These are phyloP conservation scores for Cryptotis parvus DNA, from an alignment of 2,113 vertebrate species.

Conservation along the genomic window DNA sequence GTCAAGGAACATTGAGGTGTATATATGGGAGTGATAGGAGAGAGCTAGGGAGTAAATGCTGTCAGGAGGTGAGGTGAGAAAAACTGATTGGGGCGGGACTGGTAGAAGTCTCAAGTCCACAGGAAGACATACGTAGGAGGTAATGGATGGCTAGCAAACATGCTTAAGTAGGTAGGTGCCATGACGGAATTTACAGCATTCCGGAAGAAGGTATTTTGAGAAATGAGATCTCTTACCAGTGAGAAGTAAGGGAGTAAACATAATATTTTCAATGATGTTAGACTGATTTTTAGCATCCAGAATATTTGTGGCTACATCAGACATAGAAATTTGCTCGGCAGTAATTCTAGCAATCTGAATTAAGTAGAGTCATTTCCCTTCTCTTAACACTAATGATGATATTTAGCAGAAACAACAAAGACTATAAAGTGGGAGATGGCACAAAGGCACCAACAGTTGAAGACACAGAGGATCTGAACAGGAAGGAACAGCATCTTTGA, in stretches of 20 bases:
- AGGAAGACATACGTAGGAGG: background rate
- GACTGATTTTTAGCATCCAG: background rate
- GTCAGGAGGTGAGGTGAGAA: background rate
- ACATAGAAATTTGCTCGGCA: background rate
- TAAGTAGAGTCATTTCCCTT: background rate
- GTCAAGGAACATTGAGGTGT: background rate
- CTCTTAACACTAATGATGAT: background rate
- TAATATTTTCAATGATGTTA: background rate
- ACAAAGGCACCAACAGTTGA: background rate
- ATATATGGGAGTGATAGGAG: background rate
- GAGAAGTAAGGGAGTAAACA: background rate
- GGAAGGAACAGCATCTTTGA: slow-evolving; percentile 47
- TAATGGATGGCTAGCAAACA: background rate
- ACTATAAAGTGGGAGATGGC: background rate
- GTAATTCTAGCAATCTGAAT: background rate
- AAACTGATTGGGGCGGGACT: background rate
- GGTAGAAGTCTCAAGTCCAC: background rate
- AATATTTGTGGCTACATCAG: background rate
- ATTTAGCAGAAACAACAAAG: background rate
- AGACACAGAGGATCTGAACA: background rate
- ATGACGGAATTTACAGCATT: background rate
- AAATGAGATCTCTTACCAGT: background rate
- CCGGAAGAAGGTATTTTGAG: slow-evolving; percentile 34
- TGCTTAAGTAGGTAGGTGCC: background rate
- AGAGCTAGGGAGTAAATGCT: background rate